Percentiles rank a stretch among this genome's conserved stretches.
Evolutionary conservation across 1,140 invertebrate species (phyloP).

Genomic region (Bombus difficillimus): DNA sequence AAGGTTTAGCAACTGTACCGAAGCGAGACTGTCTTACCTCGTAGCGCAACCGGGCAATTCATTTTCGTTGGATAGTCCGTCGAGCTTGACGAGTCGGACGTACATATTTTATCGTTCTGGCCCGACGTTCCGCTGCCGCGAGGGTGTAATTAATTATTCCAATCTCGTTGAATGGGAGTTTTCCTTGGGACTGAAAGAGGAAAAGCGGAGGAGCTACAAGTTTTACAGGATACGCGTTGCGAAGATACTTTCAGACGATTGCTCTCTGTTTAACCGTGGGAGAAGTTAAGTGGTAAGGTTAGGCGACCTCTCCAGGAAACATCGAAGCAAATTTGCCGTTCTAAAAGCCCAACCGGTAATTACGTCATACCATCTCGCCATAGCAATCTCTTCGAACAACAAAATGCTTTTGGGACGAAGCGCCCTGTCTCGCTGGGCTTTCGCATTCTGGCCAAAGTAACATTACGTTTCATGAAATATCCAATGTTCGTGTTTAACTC

Average conservation of each 20-base stretch:
- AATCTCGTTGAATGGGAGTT: constrained; percentile 29
- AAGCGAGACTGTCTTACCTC: constrained; percentile 36
- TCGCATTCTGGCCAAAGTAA: not conserved
- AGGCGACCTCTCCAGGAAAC: not conserved
- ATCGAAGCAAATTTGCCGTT: constrained; percentile 3
- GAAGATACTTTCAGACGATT: constrained; percentile 8
- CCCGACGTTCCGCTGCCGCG: constrained; percentile 4
- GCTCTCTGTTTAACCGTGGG: constrained; percentile 4
- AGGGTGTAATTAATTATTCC: constrained; percentile 53
- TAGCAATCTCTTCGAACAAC: no score
- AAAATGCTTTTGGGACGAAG: no score
- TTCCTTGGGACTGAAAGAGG: not conserved
- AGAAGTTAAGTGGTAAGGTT: not conserved
- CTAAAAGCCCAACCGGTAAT: not conserved
- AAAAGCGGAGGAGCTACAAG: not conserved
- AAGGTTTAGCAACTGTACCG: no score
- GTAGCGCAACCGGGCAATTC: constrained; percentile 19
- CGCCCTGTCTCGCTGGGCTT: not conserved
- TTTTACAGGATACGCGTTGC: not conserved
- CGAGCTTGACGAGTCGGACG: constrained; percentile 44
- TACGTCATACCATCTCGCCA: not conserved
- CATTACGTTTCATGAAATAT: not conserved
- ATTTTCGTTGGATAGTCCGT: constrained; percentile 33
- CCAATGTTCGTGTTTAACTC: not conserved
- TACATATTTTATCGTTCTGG: constrained; percentile 1